A percentile compares a stretch with the other conserved stretches of the same genome.
phyloP scores from a whole-genome alignment of 1,140 invertebrate genomes.

The Whitmania pigra region DNA sequence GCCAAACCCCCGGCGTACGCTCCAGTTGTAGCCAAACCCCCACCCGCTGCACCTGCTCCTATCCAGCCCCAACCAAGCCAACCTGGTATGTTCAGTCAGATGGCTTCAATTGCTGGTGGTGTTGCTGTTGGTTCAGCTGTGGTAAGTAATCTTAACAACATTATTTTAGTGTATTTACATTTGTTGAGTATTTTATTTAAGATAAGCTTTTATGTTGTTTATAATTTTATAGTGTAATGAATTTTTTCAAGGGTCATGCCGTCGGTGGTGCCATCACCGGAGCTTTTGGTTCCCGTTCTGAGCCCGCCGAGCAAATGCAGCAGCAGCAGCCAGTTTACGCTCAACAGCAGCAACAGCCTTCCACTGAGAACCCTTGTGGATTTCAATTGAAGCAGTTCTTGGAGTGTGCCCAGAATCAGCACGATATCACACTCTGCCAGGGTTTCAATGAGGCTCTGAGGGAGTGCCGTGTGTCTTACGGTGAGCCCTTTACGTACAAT shows the following conservation, averaged over 20 bases:
- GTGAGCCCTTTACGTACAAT: too few relatives aligned
- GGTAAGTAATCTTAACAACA: conserved; percentile 29
- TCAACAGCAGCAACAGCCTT: conserved; percentile 26
- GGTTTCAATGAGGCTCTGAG: conserved; percentile 41
- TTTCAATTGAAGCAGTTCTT: conserved; percentile 43
- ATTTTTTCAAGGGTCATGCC: conserved; percentile 35
- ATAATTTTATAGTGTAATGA: background rate
- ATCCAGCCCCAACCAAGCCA: conserved; percentile 46
- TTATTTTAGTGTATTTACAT: background rate
- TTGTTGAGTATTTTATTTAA: background rate
- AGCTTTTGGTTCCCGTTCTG: conserved; percentile 28
- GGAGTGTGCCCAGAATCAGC: conserved; percentile 39
- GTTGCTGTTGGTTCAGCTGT: conserved; percentile 45
- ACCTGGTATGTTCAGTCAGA: conserved; percentile 63
- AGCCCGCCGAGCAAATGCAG: conserved; percentile 24
- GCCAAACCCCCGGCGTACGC: background rate
- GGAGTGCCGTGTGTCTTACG: conserved; percentile 32
- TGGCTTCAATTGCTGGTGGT: conserved; percentile 52
- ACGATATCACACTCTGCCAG: conserved; percentile 37
- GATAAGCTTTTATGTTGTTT: background rate
- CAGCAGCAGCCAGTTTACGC: conserved; percentile 20
- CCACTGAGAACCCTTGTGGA: conserved; percentile 33
- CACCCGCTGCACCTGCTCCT: conserved; percentile 36
- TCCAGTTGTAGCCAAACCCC: conserved; percentile 4
- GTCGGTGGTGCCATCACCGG: conserved; percentile 38